Evolutionary conservation across 2,888 invertebrate genomes (phyloP), one percentile per base, ranked within the genome.

Genomic region (Lycia hirtaria): DNA sequence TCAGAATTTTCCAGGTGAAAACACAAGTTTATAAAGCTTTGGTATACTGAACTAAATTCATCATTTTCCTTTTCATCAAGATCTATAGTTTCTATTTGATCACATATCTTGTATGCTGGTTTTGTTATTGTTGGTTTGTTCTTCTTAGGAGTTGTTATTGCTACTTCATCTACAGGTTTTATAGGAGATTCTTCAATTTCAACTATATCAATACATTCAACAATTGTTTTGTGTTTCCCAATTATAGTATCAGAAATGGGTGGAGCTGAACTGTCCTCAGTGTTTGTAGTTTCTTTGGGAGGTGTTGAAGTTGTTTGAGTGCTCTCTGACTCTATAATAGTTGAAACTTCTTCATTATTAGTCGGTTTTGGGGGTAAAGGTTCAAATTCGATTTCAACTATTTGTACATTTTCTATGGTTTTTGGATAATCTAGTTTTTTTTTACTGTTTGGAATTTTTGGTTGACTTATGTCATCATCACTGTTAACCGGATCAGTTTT

Each of bases 1-100:
- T 88, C 85, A 0, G 94, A 92, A 69, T 88, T 81, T 72, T 92
- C 92, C 14, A 92, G 64, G 66, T 80, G 54, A 22, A 91, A 86
- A 74, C 92, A 92, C 45, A 86, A 65, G 61, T 88, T 78, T 57
- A 92, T 91, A 64, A 92, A 92, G 26, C 65, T 80, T 73, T 86
- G 86, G 67, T 89, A 92, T 0, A 79, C 69, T 5, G 86, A 76
- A 72, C 85, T 81, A 58, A 89, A 90, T 72, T 89, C 87, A 64
- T 58, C 69, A 28, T 55, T 55, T 15, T 56, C 61, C 24, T 54
- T 56, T 2, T 58, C 48, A 15, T 52, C 48, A 9, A 58, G 10
- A 14, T 26, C 20, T 32, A 45, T 48, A 6, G 59, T 33, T 47
- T 44, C 49, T 50, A 41, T 62, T 41, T 44, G 19, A 40, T 41